Percentiles rank a stretch among this genome's conserved stretches.
phyloP scores from a whole-genome alignment of 2,888 invertebrate genomes.

The Allolobophora icterica region DNA sequence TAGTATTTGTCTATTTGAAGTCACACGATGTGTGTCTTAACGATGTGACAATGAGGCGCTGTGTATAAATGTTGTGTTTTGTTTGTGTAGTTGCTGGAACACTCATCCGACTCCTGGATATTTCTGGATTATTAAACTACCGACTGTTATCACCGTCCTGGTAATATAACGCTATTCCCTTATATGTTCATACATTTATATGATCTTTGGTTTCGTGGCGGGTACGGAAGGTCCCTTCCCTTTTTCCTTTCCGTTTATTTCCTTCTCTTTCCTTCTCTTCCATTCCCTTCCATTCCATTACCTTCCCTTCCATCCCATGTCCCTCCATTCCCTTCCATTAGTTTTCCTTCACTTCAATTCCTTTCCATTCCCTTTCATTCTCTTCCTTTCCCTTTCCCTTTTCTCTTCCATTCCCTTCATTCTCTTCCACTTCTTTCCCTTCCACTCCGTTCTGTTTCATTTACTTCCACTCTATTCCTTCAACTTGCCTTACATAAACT shows the following conservation, averaged over 20 bases:
- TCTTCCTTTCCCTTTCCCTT: background rate
- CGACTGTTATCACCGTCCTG: conserved; percentile 72
- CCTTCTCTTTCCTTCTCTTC: background rate
- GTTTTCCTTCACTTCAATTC: no score
- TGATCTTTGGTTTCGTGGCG: no score
- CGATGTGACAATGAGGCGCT: background rate
- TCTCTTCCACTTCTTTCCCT: no score
- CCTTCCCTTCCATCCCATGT: no score
- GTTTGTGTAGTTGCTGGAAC: conserved; percentile 71
- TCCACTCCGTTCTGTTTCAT: no score
- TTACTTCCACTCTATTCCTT: background rate
- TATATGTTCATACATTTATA: conserved; percentile 53
- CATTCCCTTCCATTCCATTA: background rate
- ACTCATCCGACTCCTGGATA: conserved; percentile 68
- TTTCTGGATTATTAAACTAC: conserved; percentile 72
- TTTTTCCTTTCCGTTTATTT: background rate
- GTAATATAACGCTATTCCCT: conserved; percentile 61
- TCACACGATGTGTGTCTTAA: background rate
- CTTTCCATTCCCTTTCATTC: background rate
- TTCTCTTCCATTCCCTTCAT: no score
- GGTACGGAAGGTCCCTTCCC: background rate
- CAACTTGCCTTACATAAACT: background rate
- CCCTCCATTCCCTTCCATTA: no score
- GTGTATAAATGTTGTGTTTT: background rate
- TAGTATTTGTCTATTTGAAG: no score